Evolutionary conservation across 2,888 invertebrate species (phyloP).

Genomic region (Lasioglossum figueresi): DNA sequence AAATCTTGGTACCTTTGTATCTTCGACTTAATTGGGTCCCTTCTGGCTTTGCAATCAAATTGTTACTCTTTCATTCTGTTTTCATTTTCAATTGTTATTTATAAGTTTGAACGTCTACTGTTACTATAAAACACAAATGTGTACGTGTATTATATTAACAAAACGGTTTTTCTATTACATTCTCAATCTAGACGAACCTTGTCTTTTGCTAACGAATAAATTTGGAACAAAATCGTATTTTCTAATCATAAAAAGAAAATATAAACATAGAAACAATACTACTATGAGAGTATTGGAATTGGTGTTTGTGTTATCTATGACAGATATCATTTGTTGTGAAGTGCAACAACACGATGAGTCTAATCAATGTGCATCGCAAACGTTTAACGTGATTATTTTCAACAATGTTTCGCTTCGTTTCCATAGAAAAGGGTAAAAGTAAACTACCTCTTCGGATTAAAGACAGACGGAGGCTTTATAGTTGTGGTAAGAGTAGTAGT

Average conservation of each 20-base stretch:
- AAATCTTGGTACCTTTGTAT: constrained; percentile 5
- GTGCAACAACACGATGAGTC: constrained; percentile 25
- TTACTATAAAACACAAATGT: constrained; percentile 24
- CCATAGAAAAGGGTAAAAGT: neutral
- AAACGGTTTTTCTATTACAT: constrained; percentile 10
- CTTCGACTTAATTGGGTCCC: neutral
- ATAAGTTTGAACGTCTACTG: neutral
- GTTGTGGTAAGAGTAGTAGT: constrained; percentile 24
- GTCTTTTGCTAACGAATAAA: neutral
- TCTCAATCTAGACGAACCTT: constrained; percentile 19
- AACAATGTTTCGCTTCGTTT: neutral
- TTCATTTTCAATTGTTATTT: neutral
- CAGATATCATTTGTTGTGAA: constrained; percentile 22
- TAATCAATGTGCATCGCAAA: constrained; percentile 42
- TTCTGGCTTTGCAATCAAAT: neutral
- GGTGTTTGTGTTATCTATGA: constrained; percentile 33
- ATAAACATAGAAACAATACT: neutral
- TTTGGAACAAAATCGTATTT: neutral
- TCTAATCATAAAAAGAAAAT: neutral
- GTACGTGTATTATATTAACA: constrained; percentile 20
- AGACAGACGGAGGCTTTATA: neutral
- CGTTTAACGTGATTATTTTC: constrained; percentile 1
- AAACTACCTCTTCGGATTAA: neutral
- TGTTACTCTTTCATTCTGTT: neutral
- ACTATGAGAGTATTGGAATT: constrained; percentile 4